Evolutionary conservation across 2,797 vertebrate genomes (phyloP).

Genomic region (Sus cebifrons): DNA sequence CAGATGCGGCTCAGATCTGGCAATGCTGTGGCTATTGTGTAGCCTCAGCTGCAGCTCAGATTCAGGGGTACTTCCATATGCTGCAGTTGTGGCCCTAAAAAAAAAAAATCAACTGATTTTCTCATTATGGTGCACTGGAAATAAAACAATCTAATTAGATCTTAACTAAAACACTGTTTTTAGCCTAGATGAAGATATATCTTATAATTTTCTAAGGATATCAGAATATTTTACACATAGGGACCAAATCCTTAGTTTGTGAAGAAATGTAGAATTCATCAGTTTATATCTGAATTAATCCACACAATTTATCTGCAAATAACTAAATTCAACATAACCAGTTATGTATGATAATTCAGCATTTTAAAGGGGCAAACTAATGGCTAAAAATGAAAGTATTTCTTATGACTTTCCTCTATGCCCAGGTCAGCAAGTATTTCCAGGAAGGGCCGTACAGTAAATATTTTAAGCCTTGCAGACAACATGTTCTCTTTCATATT

Average conservation of each 20-base stretch:
- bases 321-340: not conserved
- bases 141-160: constrained; percentile 9
- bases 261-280: constrained; percentile 27
- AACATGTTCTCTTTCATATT: not conserved
- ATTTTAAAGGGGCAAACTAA: constrained; percentile 47
- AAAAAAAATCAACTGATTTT: not conserved
- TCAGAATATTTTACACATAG: constrained; percentile 10
- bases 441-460: not conserved
- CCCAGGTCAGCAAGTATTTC: not conserved
- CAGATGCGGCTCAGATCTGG: no score
- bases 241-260: not conserved
- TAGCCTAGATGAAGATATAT: not conserved
- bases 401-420: not conserved
- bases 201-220: constrained; percentile 2
- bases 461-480: not conserved
- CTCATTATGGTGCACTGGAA: constrained; percentile 12
- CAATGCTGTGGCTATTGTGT: no score
- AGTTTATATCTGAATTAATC: not conserved
- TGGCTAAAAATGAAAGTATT: not conserved
- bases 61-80: no score
- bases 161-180: not conserved
- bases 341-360: not conserved
- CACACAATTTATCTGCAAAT: not conserved
- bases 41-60: no score
- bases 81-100: no score